Conservation (phyloP, 2,113 vertebrate genomes). For the Ceyx melanurus region DNA sequence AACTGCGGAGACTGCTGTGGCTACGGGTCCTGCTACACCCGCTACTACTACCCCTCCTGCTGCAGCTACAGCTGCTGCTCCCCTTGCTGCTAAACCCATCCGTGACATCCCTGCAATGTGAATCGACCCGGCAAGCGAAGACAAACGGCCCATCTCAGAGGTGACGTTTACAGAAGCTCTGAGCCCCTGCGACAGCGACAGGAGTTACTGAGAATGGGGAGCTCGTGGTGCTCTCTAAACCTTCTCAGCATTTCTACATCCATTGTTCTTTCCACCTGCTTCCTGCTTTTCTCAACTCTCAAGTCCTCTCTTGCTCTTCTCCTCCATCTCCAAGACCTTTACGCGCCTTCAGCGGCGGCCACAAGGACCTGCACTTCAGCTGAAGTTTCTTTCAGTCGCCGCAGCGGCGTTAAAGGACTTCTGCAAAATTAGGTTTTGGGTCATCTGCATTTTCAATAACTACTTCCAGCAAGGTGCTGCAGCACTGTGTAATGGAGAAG, state of each 20-base stretch:
- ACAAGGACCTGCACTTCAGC: rapidly evolving
- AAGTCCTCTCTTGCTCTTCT: neutral
- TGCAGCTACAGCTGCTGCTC: neutral
- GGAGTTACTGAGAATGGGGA: neutral
- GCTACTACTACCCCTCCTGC: neutral
- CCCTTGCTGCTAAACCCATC: neutral
- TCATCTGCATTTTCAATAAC: conserved; percentile 12
- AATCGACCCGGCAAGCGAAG: neutral
- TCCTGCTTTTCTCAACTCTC: neutral
- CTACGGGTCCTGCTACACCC: rapidly evolving
- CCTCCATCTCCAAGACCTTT: rapidly evolving
- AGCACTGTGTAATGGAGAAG: neutral
- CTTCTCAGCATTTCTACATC: neutral
- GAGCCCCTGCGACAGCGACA: neutral
- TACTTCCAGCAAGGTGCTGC: neutral
- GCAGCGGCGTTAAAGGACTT: neutral
- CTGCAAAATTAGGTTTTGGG: neutral
- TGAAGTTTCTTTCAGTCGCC: rapidly evolving
- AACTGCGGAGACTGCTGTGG: neutral
- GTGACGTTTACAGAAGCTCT: rapidly evolving
- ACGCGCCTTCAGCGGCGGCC: rapidly evolving
- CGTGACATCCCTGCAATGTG: rapidly evolving
- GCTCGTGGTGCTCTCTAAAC: neutral
- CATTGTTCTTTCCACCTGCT: neutral
- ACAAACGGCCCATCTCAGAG: rapidly evolving